Percentiles rank a stretch among this genome's conserved stretches.
Conservation (phyloP, 2,113 vertebrate species). For the Polypterus bichir region DNA sequence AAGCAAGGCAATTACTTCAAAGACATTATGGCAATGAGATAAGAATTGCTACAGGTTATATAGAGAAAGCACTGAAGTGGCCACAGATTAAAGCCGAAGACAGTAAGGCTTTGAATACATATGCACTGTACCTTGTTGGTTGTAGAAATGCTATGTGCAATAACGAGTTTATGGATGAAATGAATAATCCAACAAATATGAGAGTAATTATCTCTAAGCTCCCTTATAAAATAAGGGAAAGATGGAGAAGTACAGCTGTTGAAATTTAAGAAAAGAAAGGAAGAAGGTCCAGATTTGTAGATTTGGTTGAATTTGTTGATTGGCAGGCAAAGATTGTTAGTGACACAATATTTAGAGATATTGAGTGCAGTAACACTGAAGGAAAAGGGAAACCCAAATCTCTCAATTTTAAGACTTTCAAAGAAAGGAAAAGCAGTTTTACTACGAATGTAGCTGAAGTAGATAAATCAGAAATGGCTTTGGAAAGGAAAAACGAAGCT, state of each 20-base stretch:
- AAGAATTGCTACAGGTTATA: constrained; percentile 7
- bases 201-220: constrained; percentile 4
- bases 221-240: constrained; percentile 13
- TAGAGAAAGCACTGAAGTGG: constrained; percentile 12
- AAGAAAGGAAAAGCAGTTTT: constrained; percentile 14
- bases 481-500: neutral
- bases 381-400: neutral
- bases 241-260: constrained; percentile 11
- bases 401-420: no score
- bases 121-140: constrained; percentile 6
- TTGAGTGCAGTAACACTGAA: constrained; percentile 1
- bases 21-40: constrained; percentile 14
- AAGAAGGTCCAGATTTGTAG: constrained; percentile 4
- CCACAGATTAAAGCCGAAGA: constrained; percentile 17
- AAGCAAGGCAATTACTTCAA: constrained; percentile 8
- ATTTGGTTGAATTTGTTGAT: constrained; percentile 14
- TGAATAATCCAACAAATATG: constrained; percentile 16
- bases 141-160: constrained; percentile 12
- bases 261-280: constrained; percentile 8
- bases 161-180: constrained; percentile 6
- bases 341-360: constrained; percentile 13
- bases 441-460: constrained; percentile 1
- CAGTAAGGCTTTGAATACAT: constrained; percentile 8
- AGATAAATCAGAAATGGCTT: neutral
- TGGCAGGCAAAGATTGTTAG: constrained; percentile 8